phyloP scores from a whole-genome alignment of 2,888 invertebrate genomes.

The Brachyptera putata region DNA sequence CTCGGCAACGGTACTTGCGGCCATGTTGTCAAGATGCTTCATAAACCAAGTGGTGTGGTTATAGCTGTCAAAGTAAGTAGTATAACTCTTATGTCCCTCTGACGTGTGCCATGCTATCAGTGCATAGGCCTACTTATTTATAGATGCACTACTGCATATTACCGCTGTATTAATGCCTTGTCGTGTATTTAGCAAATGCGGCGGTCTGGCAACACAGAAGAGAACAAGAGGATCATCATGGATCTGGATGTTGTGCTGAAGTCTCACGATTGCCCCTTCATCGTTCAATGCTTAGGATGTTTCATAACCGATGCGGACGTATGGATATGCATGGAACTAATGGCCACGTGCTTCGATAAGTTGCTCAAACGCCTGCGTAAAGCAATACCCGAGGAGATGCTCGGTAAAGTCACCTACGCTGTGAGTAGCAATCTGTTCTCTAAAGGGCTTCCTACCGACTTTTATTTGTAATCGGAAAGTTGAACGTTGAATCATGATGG shows the following conservation, averaged over 20 bases:
- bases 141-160: too few species aligned
- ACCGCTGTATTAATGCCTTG: too few species aligned
- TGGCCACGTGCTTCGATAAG: constrained; percentile 99
- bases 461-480: too few species aligned
- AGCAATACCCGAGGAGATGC: constrained; percentile 92
- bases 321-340: constrained; percentile 99
- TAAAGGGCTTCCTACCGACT: not conserved
- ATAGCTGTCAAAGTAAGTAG: constrained; percentile 85
- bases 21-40: constrained; percentile 94
- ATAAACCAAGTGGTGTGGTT: constrained; percentile 75
- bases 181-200: constrained; percentile 96
- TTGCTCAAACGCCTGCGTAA: constrained; percentile 77
- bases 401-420: constrained; percentile 95
- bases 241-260: constrained; percentile 97
- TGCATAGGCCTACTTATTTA: constrained; percentile 2
- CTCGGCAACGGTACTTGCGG: constrained; percentile 95
- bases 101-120: not conserved
- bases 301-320: constrained; percentile 97
- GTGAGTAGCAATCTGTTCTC: constrained; percentile 61
- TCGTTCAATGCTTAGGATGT: constrained; percentile 95
- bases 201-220: constrained; percentile 92
- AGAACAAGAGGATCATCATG: constrained; percentile 97
- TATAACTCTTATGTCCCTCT: not conserved
- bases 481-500: too few species aligned
- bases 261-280: constrained; percentile 94